Conservation (phyloP, 2,797 vertebrate species). For the Okamejei kenojei region DNA sequence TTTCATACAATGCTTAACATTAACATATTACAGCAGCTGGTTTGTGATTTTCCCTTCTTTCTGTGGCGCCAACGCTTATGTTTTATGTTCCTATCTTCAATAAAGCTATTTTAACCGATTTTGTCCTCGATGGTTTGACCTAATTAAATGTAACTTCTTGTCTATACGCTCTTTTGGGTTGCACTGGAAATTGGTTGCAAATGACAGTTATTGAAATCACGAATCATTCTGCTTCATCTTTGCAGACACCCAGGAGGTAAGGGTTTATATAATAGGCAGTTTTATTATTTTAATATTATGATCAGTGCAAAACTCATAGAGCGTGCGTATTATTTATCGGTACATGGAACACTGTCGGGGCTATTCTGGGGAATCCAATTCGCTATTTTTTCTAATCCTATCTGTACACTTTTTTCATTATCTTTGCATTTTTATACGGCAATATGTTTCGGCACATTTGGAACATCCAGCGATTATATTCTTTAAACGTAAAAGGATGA, state of each 20-base stretch:
- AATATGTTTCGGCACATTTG: not conserved
- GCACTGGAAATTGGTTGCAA: not conserved
- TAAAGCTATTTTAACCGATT: conserved; percentile 12
- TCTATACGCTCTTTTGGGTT: not conserved
- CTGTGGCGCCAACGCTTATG: not conserved
- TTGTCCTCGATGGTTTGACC: not conserved
- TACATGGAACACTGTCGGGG: not conserved
- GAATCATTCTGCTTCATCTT: not conserved
- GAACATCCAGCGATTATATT: not conserved
- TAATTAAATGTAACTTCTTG: conserved; percentile 27
- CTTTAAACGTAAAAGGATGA: conserved; percentile 25
- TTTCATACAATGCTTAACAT: not conserved
- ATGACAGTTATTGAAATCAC: not conserved
- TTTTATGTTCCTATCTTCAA: conserved; percentile 8
- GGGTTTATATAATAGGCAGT: not conserved
- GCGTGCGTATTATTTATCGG: not conserved
- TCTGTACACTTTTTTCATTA: not conserved
- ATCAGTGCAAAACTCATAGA: not conserved
- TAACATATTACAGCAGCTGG: conserved; percentile 12
- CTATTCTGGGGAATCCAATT: not conserved
- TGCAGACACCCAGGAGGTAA: not conserved
- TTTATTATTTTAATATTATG: not conserved
- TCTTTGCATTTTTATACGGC: not conserved
- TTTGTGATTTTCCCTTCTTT: not conserved
- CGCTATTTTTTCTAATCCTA: not conserved